Conservation (phyloP, 2,113 vertebrate species). For the Scalopus aquaticus region DNA sequence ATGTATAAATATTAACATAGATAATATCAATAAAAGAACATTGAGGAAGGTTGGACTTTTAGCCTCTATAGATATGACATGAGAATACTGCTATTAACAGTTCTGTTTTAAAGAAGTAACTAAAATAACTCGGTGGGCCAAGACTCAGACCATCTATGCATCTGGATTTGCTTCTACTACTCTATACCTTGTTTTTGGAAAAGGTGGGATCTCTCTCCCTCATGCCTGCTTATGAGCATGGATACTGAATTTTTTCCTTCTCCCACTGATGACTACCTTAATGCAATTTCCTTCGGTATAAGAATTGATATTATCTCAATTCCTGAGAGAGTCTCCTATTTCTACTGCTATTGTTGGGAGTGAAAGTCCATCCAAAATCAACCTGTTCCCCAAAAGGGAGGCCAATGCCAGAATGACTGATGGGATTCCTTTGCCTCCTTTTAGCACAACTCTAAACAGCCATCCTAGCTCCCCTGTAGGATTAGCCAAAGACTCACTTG, state of each 20-base stretch:
- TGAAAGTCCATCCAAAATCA: slow-evolving; percentile 27
- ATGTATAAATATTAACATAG: neutral
- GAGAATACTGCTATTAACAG: neutral
- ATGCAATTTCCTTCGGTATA: slow-evolving; percentile 11
- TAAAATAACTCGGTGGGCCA: neutral
- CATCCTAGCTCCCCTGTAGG: neutral
- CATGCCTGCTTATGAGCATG: neutral
- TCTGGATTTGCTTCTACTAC: neutral
- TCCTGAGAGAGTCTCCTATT: slow-evolving; percentile 15
- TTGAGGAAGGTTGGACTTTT: slow-evolving; percentile 9
- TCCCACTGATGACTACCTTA: neutral
- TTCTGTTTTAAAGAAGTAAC: neutral
- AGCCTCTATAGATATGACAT: neutral
- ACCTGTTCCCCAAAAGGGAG: neutral
- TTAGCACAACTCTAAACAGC: neutral
- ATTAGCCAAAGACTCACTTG: neutral
- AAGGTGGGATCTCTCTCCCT: neutral
- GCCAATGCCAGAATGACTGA: neutral
- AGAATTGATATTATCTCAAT: slow-evolving; percentile 23
- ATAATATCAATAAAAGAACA: neutral
- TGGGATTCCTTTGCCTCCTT: neutral
- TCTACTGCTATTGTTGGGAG: neutral
- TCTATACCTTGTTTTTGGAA: neutral
- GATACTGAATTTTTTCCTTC: neutral
- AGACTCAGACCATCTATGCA: neutral